phyloP scores from a whole-genome alignment of 2,797 vertebrate species.

The Myotis myotis region DNA sequence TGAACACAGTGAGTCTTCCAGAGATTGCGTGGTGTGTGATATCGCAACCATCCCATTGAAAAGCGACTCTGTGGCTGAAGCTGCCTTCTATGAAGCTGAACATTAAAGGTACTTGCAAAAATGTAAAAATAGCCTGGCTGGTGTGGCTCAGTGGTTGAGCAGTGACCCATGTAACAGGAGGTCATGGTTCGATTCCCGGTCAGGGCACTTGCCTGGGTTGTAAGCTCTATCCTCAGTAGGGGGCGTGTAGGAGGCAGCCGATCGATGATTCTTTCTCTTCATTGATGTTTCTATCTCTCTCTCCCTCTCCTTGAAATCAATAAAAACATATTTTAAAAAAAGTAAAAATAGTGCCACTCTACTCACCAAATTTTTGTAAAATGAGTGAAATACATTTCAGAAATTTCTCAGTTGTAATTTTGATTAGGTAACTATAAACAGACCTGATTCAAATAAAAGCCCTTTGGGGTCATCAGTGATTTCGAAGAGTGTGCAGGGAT shows the following conservation, averaged over 20 bases:
- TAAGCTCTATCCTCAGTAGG: too few species aligned
- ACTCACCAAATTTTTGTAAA: background rate
- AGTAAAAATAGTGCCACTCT: background rate
- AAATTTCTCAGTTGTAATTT: background rate
- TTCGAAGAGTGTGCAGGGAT: background rate
- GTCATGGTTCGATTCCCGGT: too few species aligned
- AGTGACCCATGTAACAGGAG: too few species aligned
- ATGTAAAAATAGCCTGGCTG: background rate
- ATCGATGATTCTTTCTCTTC: too few species aligned
- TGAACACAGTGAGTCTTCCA: background rate
- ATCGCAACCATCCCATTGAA: too few species aligned
- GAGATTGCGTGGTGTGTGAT: background rate
- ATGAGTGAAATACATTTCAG: background rate
- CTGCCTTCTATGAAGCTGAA: background rate
- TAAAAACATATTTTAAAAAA: background rate
- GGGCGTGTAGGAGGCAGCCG: too few species aligned
- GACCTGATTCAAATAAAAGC: background rate
- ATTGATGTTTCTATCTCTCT: too few species aligned
- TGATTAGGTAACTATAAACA: background rate
- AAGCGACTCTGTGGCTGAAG: background rate
- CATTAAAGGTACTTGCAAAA: background rate
- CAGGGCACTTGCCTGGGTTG: too few species aligned
- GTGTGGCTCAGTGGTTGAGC: too few species aligned
- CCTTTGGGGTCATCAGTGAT: background rate
- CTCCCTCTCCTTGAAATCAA: too few species aligned